Evolutionary conservation across 2,797 vertebrate species (phyloP).

Genomic region (Heteromormyrus szaboi): DNA sequence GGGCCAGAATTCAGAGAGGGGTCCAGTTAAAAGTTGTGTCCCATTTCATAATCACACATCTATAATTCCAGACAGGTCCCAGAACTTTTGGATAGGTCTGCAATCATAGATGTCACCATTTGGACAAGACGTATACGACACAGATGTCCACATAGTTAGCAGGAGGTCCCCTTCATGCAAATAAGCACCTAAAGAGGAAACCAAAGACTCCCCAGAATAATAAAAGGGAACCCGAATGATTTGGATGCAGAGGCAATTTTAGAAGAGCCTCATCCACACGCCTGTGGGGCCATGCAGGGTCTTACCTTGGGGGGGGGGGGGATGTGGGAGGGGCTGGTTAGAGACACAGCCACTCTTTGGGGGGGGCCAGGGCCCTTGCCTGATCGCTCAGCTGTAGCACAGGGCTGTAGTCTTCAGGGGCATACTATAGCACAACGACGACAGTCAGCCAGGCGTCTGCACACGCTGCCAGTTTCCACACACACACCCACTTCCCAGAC

Average conservation of each 20-base stretch:
- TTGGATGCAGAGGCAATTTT: not conserved
- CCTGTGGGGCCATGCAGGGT: constrained; percentile 31
- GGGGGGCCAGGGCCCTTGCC: constrained; percentile 89
- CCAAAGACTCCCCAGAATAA: constrained; percentile 33
- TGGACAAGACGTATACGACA: not conserved
- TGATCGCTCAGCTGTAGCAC: constrained; percentile 89
- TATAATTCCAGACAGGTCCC: not conserved
- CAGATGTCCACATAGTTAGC: not conserved
- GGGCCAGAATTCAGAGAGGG: not conserved
- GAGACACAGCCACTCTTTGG: constrained; percentile 99
- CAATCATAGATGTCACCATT: not conserved
- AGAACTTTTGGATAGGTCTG: not conserved
- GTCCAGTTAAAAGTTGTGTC: not conserved
- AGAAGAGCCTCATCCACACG: constrained; percentile 19
- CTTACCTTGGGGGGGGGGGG: constrained; percentile 69
- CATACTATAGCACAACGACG: constrained; percentile 77
- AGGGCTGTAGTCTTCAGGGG: constrained; percentile 87
- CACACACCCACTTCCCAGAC: constrained; percentile 20
- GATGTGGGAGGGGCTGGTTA: constrained; percentile 55
- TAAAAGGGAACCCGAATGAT: constrained; percentile 22
- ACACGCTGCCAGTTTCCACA: not conserved
- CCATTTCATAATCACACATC: not conserved
- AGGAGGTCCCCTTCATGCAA: constrained; percentile 2
- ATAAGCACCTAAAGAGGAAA: constrained; percentile 24
- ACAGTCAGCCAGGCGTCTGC: constrained; percentile 55